Evolutionary conservation across 2,797 vertebrate species (phyloP).

Genomic region (Danionella dracula): DNA sequence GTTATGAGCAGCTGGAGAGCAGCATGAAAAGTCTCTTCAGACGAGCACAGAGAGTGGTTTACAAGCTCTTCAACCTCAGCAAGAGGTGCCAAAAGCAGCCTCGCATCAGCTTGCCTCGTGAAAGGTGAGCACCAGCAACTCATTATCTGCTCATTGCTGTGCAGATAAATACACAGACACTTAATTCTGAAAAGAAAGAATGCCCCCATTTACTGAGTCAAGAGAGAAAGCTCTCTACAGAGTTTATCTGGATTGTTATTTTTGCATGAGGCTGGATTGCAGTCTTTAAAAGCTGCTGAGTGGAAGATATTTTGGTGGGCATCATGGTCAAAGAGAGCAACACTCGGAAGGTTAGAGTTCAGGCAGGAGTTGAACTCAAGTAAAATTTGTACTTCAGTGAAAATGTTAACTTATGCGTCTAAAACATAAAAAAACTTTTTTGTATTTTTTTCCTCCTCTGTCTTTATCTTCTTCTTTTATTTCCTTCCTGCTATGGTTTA

Average conservation of each 20-base stretch:
- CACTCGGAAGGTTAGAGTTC: too few relatives aligned
- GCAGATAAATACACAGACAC: constrained; percentile 15
- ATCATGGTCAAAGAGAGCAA: constrained; percentile 41
- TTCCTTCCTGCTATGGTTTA: too few relatives aligned
- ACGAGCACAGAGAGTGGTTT: constrained; percentile 87
- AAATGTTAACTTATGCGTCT: too few relatives aligned
- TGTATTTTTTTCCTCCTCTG: too few relatives aligned
- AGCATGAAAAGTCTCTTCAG: constrained; percentile 83
- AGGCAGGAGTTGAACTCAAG: too few relatives aligned
- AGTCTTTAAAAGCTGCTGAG: constrained; percentile 32
- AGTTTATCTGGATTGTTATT: constrained; percentile 54
- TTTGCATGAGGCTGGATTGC: constrained; percentile 31
- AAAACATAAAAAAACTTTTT: too few relatives aligned
- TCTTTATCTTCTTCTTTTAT: too few relatives aligned
- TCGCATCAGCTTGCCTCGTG: constrained; percentile 79
- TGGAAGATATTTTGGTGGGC: constrained; percentile 48
- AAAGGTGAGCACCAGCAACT: constrained; percentile 73
- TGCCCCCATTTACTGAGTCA: constrained; percentile 12
- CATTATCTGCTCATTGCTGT: constrained; percentile 20
- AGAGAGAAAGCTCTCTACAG: constrained; percentile 32
- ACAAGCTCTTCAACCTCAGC: constrained; percentile 94
- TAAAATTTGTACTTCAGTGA: too few relatives aligned
- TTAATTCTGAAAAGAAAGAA: constrained; percentile 52
- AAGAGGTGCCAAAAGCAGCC: constrained; percentile 93
- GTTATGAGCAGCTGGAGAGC: constrained; percentile 88